Conservation (phyloP, 2,888 invertebrate genomes). For the Tricholauxania praeusta region DNA sequence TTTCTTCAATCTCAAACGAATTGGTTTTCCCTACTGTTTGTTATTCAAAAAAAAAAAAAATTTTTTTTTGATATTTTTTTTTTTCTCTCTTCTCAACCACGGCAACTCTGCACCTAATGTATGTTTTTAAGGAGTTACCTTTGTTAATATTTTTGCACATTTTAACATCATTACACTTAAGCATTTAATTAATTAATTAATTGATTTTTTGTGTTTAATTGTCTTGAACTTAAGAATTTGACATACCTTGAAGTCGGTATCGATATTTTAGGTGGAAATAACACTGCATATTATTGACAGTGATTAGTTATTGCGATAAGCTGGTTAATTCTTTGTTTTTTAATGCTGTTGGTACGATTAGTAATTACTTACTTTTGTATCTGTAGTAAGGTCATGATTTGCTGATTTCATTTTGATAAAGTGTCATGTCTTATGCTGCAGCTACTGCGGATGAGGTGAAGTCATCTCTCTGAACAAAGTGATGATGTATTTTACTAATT, state of each 20-base stretch:
- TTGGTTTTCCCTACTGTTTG: constrained; percentile 17
- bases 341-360: neutral
- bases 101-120: constrained; percentile 5
- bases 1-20: neutral
- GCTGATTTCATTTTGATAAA: neutral
- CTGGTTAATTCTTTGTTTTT: neutral
- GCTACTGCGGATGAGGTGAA: too few relatives aligned
- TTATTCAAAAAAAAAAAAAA: too few relatives aligned
- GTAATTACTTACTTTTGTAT: neutral
- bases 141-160: constrained; percentile 10
- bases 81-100: neutral
- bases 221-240: constrained; percentile 20
- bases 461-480: too few relatives aligned
- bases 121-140: neutral
- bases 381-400: constrained; percentile 14
- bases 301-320: constrained; percentile 14
- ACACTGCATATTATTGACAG: constrained; percentile 20
- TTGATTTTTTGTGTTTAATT: constrained; percentile 26
- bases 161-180: constrained; percentile 14
- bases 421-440: too few relatives aligned
- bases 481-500: too few relatives aligned
- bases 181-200: constrained; percentile 22
- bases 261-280: too few relatives aligned
- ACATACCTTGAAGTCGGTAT: neutral
- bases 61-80: neutral